Conservation (phyloP, 2,888 invertebrate species). For the Epistrophe grossulariae region DNA sequence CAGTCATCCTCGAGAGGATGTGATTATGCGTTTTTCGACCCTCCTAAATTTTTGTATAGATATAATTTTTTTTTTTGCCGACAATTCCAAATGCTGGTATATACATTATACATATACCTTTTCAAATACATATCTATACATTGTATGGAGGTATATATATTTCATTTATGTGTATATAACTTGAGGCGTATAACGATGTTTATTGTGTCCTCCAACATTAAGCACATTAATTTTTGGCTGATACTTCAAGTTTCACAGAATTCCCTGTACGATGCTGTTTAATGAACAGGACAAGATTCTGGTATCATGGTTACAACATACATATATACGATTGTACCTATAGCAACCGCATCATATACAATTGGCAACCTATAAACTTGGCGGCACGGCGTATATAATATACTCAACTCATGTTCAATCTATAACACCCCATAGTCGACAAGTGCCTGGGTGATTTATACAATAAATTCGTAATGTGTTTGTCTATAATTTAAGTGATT, state of each 20-base stretch:
- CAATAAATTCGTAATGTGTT: constrained; percentile 26
- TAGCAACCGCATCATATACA: not conserved
- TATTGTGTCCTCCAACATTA: constrained; percentile 60
- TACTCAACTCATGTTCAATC: constrained; percentile 53
- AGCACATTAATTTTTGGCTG: constrained; percentile 71
- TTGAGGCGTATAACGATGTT: constrained; percentile 47
- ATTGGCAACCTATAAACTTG: constrained; percentile 47
- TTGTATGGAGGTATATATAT: not conserved
- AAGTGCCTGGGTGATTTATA: constrained; percentile 38
- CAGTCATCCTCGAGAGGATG: constrained; percentile 29
- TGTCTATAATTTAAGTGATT: constrained; percentile 71
- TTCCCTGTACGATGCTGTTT: constrained; percentile 47
- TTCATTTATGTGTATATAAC: constrained; percentile 20
- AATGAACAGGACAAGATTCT: constrained; percentile 70
- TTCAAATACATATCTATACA: no score
- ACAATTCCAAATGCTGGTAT: not conserved
- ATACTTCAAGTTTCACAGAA: constrained; percentile 63
- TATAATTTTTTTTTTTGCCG: not conserved
- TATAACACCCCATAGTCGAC: constrained; percentile 45
- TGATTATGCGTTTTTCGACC: constrained; percentile 36
- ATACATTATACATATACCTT: no score
- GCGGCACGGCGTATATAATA: no score
- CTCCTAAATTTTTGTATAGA: not conserved
- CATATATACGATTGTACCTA: not conserved
- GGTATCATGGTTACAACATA: constrained; percentile 48